Evolutionary conservation across 2,888 invertebrate species (phyloP).

Genomic region (Polydrusus cervinus): DNA sequence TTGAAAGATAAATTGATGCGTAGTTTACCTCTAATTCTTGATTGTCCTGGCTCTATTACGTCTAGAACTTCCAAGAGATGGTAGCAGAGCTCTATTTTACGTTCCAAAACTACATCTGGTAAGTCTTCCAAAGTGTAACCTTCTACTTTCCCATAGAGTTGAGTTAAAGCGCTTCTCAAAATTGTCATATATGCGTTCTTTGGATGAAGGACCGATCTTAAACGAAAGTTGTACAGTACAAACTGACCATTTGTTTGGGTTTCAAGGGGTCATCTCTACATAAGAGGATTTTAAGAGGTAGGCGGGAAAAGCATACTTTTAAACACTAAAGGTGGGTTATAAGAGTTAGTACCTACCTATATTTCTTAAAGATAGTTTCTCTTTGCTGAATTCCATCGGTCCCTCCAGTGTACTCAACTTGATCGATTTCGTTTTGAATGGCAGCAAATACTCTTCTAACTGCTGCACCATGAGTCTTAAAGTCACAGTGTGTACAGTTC

Average conservation of each 20-base stretch:
- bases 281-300: too few relatives aligned
- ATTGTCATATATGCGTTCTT: constrained; percentile 82
- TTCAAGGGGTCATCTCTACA: too few relatives aligned
- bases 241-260: too few relatives aligned
- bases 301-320: too few relatives aligned
- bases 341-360: constrained; percentile 42
- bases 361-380: constrained; percentile 74
- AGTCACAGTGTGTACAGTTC: constrained; percentile 82
- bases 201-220: constrained; percentile 80
- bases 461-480: constrained; percentile 76
- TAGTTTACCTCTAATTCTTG: constrained; percentile 80
- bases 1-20: neutral
- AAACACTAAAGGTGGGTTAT: too few relatives aligned
- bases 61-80: constrained; percentile 80
- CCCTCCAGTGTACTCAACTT: constrained; percentile 75
- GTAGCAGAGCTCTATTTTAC: constrained; percentile 84
- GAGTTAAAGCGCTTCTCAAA: constrained; percentile 80
- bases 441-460: constrained; percentile 77
- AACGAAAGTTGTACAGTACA: constrained; percentile 58
- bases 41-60: constrained; percentile 84
- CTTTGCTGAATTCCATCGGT: constrained; percentile 77
- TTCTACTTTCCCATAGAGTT: constrained; percentile 85
- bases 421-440: constrained; percentile 81
- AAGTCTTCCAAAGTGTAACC: constrained; percentile 83
- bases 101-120: constrained; percentile 81